phyloP scores from a whole-genome alignment of 2,113 vertebrate genomes.

The Saccopteryx leptura region DNA sequence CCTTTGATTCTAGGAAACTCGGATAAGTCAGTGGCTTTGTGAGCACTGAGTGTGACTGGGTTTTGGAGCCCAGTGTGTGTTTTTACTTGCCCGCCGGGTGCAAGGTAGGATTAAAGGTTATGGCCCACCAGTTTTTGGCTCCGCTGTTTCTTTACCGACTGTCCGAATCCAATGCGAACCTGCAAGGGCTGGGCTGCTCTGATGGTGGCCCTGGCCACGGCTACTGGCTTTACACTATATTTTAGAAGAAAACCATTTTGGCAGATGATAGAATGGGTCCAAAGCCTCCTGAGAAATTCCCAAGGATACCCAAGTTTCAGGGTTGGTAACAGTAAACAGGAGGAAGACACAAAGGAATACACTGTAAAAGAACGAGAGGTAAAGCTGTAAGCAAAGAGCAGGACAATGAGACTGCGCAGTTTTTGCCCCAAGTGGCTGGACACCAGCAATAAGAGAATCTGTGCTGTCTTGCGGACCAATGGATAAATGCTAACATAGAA shows the following conservation, averaged over 20 bases:
- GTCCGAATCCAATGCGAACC: too few relatives aligned
- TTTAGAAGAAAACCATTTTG: conserved; percentile 14
- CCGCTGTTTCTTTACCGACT: too few relatives aligned
- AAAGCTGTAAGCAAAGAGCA: neutral
- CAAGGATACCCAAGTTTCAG: neutral
- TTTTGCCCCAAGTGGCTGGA: neutral
- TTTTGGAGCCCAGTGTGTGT: too few relatives aligned
- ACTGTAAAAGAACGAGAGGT: neutral
- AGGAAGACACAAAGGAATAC: neutral
- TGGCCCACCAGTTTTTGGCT: too few relatives aligned
- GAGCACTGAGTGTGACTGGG: too few relatives aligned
- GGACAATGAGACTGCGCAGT: neutral
- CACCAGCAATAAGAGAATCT: neutral
- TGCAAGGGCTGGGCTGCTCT: too few relatives aligned
- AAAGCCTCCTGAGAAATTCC: neutral
- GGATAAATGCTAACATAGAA: neutral
- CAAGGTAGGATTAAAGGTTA: too few relatives aligned
- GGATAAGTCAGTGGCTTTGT: too few relatives aligned
- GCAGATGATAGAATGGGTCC: neutral
- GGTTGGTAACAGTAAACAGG: neutral
- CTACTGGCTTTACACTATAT: too few relatives aligned
- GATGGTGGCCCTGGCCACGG: too few relatives aligned
- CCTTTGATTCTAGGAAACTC: too few relatives aligned
- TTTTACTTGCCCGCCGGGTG: too few relatives aligned
- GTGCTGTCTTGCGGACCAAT: neutral